Evolutionary conservation across 2,797 vertebrate genomes (phyloP).

Genomic region (Apogon talboti): DNA sequence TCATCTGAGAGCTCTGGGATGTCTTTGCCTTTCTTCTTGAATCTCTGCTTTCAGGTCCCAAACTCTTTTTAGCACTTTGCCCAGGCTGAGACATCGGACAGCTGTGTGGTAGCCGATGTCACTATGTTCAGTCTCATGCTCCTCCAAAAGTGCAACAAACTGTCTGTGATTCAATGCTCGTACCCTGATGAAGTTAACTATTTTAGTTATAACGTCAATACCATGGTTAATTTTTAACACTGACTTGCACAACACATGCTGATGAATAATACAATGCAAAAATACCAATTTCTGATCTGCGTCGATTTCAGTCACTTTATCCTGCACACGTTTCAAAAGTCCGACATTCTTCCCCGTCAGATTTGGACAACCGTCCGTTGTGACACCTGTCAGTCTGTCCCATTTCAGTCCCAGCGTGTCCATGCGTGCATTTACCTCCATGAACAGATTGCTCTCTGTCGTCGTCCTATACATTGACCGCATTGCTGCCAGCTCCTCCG

Average conservation of each 20-base stretch:
- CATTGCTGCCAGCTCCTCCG: neutral
- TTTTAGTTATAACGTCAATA: too few species aligned
- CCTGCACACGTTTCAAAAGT: conserved; percentile 10
- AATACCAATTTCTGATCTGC: conserved; percentile 5
- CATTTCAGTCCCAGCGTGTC: neutral
- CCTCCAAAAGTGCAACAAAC: conserved; percentile 30
- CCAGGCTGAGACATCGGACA: conserved; percentile 6
- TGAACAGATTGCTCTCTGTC: neutral
- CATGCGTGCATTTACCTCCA: neutral
- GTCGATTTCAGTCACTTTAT: conserved; percentile 18
- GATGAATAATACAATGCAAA: conserved; percentile 9
- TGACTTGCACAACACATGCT: conserved; percentile 9
- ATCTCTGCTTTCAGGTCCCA: conserved; percentile 11
- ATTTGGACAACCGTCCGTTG: neutral
- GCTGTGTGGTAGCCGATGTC: conserved; percentile 24
- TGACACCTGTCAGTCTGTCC: neutral
- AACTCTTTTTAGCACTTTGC: neutral
- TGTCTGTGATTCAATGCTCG: conserved; percentile 35
- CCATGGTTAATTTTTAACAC: conserved; percentile 24
- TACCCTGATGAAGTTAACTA: conserved; percentile 43
- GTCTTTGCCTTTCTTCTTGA: conserved; percentile 2
- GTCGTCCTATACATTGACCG: neutral
- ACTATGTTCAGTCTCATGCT: conserved; percentile 8
- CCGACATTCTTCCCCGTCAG: conserved; percentile 5
- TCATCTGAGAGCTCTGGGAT: conserved; percentile 27